Conservation (phyloP, 2,113 vertebrate genomes). For the Isichthys henryi region DNA sequence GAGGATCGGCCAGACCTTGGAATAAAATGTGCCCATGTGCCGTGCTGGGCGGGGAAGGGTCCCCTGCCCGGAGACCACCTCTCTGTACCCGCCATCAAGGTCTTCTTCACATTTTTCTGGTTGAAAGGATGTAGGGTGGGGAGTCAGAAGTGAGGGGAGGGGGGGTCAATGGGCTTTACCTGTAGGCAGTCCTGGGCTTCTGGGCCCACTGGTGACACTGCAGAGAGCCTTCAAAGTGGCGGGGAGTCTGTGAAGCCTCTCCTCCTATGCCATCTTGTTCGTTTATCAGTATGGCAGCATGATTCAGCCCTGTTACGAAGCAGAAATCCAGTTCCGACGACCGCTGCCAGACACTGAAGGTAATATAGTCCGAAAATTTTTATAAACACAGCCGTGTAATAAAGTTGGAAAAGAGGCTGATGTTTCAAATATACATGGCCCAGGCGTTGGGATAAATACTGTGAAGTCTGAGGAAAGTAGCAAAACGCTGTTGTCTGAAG, state of each 20-base stretch:
- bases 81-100: background rate
- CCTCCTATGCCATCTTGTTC: background rate
- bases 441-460: background rate
- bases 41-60: background rate
- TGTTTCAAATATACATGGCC: background rate
- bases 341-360: too few species aligned
- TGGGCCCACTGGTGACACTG: background rate
- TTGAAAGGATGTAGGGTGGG: background rate
- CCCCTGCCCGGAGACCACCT: background rate
- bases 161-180: background rate
- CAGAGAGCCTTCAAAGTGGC: background rate
- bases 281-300: background rate
- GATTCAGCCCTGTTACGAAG: background rate
- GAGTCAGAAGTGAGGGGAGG: background rate
- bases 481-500: background rate
- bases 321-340: background rate
- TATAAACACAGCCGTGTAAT: background rate
- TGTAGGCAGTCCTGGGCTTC: background rate
- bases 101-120: background rate
- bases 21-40: slow-evolving; percentile 38
- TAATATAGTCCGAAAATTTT: background rate
- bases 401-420: background rate
- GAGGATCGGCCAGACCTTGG: slow-evolving; percentile 25
- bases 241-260: background rate
- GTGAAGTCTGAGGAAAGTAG: background rate